Percentiles rank a stretch among this genome's conserved stretches.
phyloP scores from a whole-genome alignment of 2,888 invertebrate genomes.

The Melieria omissa region DNA sequence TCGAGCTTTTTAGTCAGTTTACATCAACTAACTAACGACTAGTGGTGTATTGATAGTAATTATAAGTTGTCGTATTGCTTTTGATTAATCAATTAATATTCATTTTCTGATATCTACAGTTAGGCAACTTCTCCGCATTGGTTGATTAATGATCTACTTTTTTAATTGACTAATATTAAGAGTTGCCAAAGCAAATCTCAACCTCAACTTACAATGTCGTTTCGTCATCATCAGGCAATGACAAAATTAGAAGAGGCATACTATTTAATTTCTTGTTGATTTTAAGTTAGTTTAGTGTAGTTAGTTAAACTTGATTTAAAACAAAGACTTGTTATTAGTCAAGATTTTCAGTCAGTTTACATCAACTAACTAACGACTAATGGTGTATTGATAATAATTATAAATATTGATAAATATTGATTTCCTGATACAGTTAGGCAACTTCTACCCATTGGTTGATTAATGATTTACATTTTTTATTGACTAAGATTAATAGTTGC shows the following conservation, averaged over 20 bases:
- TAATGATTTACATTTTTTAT: slow-evolving; percentile 40
- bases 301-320: background rate
- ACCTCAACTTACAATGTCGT: slow-evolving; percentile 44
- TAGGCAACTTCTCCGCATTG: slow-evolving; percentile 28
- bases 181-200: slow-evolving; percentile 46
- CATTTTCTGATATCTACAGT: too few species aligned
- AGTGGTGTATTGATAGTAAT: too few species aligned
- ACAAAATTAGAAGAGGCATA: slow-evolving; percentile 43
- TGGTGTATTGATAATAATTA: too few species aligned
- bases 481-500: slow-evolving; percentile 55
- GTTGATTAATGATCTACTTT: slow-evolving; percentile 31
- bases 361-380: too few species aligned
- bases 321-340: slow-evolving; percentile 47
- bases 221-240: background rate
- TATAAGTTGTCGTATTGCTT: too few species aligned
- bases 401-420: too few species aligned
- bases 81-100: too few species aligned
- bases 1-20: slow-evolving; percentile 33
- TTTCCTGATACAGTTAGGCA: too few species aligned
- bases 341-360: background rate
- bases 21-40: too few species aligned
- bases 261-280: background rate
- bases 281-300: background rate
- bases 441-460: slow-evolving; percentile 48
- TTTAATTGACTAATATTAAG: slow-evolving; percentile 48